Evolutionary conservation across 2,888 invertebrate genomes (phyloP).

Genomic region (Arrhopalites spinosus): DNA sequence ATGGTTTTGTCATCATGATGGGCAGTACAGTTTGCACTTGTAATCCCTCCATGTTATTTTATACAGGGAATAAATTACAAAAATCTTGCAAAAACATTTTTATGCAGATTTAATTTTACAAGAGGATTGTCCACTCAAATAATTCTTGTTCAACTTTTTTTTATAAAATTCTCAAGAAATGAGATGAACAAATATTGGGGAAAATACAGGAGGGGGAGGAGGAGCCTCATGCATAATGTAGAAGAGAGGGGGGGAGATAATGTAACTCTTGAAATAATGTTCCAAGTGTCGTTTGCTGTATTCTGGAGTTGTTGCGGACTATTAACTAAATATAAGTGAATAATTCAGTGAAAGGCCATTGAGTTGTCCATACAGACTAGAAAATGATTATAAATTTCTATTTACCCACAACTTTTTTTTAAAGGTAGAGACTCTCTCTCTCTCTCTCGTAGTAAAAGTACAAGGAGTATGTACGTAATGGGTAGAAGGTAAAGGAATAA

Average conservation of each 20-base stretch:
- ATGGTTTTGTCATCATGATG: no score
- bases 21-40: no score
- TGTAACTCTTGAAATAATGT: neutral
- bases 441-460: no score
- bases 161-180: neutral
- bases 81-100: neutral
- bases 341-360: conserved; percentile 35
- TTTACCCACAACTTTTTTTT: no score
- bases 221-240: conserved; percentile 17
- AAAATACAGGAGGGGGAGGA: neutral
- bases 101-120: no score
- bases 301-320: neutral
- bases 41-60: no score
- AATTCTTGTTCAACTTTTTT: no score
- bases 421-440: no score
- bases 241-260: neutral
- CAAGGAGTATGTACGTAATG: no score
- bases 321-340: conserved; percentile 13
- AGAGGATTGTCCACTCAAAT: no score
- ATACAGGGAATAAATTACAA: neutral
- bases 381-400: no score
- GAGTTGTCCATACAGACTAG: conserved; percentile 9
- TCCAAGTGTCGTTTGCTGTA: neutral
- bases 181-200: neutral
- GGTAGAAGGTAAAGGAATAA: neutral